Base-by-base conservation (phyloP, 2,888 invertebrate genomes). In the Apamea sordens region DNA sequence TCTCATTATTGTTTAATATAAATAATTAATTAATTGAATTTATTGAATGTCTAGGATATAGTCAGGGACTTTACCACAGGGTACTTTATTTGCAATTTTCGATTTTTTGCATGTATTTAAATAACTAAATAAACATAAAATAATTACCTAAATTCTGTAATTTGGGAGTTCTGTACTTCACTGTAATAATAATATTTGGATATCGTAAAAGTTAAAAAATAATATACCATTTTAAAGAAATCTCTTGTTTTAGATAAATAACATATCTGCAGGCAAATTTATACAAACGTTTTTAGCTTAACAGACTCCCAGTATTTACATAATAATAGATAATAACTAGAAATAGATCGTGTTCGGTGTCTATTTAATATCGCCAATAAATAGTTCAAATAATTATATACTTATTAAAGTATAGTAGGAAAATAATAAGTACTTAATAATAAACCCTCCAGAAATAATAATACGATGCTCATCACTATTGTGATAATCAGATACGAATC, bases 21-120 rank as follows among this genome's bases (percentile, higher is more conserved):
- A 63, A 53, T 41, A 56, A 65, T 63, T 61, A 64, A 79, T 53
- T 71, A 68, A 44, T 63, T 68, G 0, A n/a, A 56, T 69, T 67
- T 68, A 59, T 82, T 80, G 56, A 41, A 68, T 65, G 5, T 70
- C 24, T 70, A 83, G 41, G 61, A 59, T 78, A 70, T 71, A 84
- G 77, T 75, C 78, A 56, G 69, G 79, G 84, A 68, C 3, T 77
- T 76, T 61, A 59, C 85, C 88, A 90, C 90, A 90, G 91, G 90
- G 90, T 90, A 90, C 44, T 83, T 90, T 36, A 72, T 90, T 90
- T 88, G 85, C 90, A 69, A 79, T 73, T 75, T 86, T 65, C 15
- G 28, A 78, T 79, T 61, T 76, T 85, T 85, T 74, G 64, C 77
- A 32, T 72, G 64, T 84, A 56, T 68, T 71, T 74, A 68, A 59